Evolutionary conservation across 2,113 vertebrate species (phyloP).

Genomic region (human (Homo sapiens)): DNA sequence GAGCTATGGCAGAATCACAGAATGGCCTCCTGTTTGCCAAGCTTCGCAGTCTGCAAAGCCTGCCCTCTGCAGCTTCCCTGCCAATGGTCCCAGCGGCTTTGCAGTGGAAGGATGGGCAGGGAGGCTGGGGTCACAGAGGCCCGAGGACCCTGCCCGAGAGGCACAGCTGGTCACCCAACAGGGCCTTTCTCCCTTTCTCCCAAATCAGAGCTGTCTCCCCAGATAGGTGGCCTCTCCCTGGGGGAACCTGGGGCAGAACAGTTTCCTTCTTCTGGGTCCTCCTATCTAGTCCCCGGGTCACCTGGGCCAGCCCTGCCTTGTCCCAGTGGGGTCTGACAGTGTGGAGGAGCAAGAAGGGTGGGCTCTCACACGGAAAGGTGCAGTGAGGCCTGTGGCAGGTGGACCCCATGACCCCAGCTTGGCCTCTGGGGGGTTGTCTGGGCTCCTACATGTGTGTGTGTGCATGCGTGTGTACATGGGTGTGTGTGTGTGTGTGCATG

Average conservation of each 20-base stretch:
- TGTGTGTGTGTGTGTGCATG: not conserved
- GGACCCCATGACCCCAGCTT: not conserved
- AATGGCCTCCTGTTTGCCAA: not conserved
- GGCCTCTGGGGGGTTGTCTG: not conserved
- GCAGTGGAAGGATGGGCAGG: not conserved
- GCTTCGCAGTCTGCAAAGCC: not conserved
- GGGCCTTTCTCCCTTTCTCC: not conserved
- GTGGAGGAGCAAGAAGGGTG: not conserved
- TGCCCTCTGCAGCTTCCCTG: not conserved
- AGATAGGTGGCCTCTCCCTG: not conserved
- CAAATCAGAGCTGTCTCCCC: not conserved
- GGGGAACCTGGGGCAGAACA: not conserved
- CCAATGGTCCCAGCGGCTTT: too few relatives aligned
- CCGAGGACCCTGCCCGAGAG: not conserved
- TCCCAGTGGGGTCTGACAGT: not conserved
- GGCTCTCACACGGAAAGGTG: not conserved
- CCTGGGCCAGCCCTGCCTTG: not conserved
- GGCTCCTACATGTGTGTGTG: not conserved
- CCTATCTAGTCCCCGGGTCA: not conserved
- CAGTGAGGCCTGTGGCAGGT: not conserved
- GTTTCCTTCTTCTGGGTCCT: not conserved
- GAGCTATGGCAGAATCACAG: not conserved
- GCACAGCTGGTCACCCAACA: not conserved
- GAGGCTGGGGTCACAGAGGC: not conserved
- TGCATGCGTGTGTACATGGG: rapidly evolving